phyloP scores from a whole-genome alignment of 1,140 invertebrate species.

The Aplysia californica region DNA sequence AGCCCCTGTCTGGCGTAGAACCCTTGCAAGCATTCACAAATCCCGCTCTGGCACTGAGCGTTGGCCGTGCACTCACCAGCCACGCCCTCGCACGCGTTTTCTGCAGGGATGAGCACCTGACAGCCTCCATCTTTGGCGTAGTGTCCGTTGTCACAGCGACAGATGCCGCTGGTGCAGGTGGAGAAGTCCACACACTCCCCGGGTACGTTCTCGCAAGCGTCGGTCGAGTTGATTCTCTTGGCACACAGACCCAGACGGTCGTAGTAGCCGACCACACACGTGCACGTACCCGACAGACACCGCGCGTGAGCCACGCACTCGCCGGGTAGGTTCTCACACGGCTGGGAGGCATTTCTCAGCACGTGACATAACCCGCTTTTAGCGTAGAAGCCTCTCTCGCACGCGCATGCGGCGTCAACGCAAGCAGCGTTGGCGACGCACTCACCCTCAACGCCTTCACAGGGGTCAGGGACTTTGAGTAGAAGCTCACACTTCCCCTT shows the following conservation, averaged over 20 bases:
- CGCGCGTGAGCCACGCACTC: conserved; percentile 26
- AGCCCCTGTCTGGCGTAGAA: conserved; percentile 7
- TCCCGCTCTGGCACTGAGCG: conserved; percentile 2
- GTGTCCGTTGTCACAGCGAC: conserved; percentile 19
- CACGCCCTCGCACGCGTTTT: neutral
- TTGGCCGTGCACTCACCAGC: neutral
- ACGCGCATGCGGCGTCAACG: conserved; percentile 2
- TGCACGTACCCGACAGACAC: conserved; percentile 1
- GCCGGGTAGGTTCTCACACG: conserved; percentile 7
- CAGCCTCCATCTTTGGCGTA: conserved; percentile 27
- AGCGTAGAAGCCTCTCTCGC: neutral
- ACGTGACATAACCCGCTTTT: conserved; percentile 10
- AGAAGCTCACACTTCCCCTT: neutral
- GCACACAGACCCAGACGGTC: conserved; percentile 15
- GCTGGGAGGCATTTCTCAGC: conserved; percentile 2
- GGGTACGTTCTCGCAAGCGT: neutral
- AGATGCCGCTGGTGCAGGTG: conserved; percentile 13
- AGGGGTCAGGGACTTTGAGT: neutral
- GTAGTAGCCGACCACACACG: conserved; percentile 24
- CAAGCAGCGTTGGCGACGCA: conserved; percentile 27
- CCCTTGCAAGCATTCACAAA: conserved; percentile 8
- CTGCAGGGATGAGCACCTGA: neutral
- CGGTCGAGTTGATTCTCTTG: neutral
- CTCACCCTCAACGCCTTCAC: conserved; percentile 19
- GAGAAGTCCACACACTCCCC: conserved; percentile 27